These are phyloP conservation scores for Gymnopithys bicolor DNA, from an alignment of 2,797 vertebrate species.

Conservation along the genomic window DNA sequence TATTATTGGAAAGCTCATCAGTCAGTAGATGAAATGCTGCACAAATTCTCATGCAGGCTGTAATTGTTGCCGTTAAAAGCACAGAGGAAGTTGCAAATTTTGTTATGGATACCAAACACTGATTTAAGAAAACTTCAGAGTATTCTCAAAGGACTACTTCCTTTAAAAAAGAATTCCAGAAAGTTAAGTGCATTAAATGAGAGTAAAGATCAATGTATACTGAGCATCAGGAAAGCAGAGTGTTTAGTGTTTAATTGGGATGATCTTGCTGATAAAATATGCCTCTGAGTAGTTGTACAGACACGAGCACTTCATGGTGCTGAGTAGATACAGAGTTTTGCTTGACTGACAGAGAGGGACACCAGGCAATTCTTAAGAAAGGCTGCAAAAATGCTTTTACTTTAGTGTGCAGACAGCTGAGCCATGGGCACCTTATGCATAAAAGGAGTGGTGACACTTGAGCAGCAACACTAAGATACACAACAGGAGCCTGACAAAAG, in stretches of 20 bases:
- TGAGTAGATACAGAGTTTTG: background rate
- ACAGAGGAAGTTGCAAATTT: background rate
- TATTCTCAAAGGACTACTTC: background rate
- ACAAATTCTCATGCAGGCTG: background rate
- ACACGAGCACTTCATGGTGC: background rate
- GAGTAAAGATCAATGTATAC: background rate
- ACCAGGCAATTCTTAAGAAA: background rate
- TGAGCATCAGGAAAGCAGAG: background rate
- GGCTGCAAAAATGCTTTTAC: background rate
- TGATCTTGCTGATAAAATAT: background rate
- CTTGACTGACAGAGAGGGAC: background rate
- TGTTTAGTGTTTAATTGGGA: background rate
- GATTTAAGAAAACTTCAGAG: background rate
- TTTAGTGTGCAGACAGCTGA: background rate
- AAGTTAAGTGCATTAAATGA: background rate
- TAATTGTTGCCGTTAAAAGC: background rate
- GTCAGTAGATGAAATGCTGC: background rate
- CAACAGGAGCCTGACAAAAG: background rate
- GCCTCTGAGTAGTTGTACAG: background rate
- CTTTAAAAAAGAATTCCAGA: background rate
- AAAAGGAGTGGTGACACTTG: background rate
- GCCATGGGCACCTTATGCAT: background rate
- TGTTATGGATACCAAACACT: background rate
- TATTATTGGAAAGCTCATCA: background rate
- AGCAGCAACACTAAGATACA: background rate